Evolutionary conservation across 2,797 vertebrate genomes (phyloP).

Genomic region (Myotis pilosus): DNA sequence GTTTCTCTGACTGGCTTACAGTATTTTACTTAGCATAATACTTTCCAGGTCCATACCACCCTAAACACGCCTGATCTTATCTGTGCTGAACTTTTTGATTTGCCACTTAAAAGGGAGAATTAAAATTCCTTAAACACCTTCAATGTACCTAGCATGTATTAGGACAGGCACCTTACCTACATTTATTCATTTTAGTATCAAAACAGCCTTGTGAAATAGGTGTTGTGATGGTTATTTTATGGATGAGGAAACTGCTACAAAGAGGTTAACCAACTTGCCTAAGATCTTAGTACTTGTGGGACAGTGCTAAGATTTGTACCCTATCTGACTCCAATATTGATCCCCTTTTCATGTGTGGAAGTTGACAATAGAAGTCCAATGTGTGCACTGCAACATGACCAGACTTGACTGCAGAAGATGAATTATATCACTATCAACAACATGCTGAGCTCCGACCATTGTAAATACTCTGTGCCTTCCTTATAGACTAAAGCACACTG

Average conservation of each 20-base stretch:
- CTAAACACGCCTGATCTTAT: no score
- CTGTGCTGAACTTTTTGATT: slow-evolving; percentile 45
- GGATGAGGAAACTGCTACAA: neutral
- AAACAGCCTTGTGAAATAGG: neutral
- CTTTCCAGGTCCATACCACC: no score
- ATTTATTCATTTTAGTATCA: neutral
- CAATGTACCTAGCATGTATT: neutral
- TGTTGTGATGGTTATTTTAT: neutral
- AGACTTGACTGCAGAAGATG: neutral
- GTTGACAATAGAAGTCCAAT: neutral
- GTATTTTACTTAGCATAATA: no score
- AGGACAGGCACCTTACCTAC: neutral
- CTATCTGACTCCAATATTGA: neutral
- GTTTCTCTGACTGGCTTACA: no score
- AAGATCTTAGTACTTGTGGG: neutral
- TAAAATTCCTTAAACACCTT: neutral
- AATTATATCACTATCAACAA: neutral
- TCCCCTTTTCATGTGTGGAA: neutral
- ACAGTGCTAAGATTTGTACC: neutral
- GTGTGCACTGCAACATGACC: neutral
- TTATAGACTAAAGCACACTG: neutral
- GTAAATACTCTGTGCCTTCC: neutral
- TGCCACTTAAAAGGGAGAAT: neutral
- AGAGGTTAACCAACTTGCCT: neutral
- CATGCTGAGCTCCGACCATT: neutral